phyloP scores from a whole-genome alignment of 2,888 invertebrate species.

The Helicoverpa assulta region DNA sequence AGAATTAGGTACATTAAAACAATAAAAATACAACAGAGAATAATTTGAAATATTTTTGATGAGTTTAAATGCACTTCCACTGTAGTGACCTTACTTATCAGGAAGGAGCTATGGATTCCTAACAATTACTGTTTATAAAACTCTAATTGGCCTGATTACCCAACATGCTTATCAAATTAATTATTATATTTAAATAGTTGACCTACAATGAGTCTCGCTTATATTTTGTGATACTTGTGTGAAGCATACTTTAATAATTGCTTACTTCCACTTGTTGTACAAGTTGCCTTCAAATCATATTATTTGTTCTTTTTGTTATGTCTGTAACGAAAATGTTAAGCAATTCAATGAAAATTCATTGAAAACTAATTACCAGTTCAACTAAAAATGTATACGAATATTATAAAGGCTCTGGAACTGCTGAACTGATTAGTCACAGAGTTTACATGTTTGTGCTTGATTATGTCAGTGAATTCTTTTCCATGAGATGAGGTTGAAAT shows the following conservation, averaged over 20 bases:
- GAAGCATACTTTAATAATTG: slow-evolving; percentile 51
- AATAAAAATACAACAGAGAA: neutral
- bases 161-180: slow-evolving; percentile 59
- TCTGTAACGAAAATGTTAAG: neutral
- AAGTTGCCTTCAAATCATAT: slow-evolving; percentile 33
- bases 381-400: too few relatives aligned
- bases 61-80: slow-evolving; percentile 39
- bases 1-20: too few relatives aligned
- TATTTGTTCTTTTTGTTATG: neutral
- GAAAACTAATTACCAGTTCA: too few relatives aligned
- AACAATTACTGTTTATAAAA: slow-evolving; percentile 55
- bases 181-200: slow-evolving; percentile 58
- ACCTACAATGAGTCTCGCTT: slow-evolving; percentile 56
- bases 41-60: neutral
- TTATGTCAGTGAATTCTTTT: too few relatives aligned
- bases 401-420: too few relatives aligned
- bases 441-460: too few relatives aligned
- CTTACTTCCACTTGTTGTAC: slow-evolving; percentile 36
- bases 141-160: slow-evolving; percentile 57
- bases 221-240: slow-evolving; percentile 27
- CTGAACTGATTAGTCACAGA: too few relatives aligned
- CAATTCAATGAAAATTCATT: too few relatives aligned
- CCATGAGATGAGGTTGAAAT: too few relatives aligned
- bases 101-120: slow-evolving; percentile 55
- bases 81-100: slow-evolving; percentile 51